phyloP scores from a whole-genome alignment of 2,113 vertebrate species.

The Sylvia atricapilla region DNA sequence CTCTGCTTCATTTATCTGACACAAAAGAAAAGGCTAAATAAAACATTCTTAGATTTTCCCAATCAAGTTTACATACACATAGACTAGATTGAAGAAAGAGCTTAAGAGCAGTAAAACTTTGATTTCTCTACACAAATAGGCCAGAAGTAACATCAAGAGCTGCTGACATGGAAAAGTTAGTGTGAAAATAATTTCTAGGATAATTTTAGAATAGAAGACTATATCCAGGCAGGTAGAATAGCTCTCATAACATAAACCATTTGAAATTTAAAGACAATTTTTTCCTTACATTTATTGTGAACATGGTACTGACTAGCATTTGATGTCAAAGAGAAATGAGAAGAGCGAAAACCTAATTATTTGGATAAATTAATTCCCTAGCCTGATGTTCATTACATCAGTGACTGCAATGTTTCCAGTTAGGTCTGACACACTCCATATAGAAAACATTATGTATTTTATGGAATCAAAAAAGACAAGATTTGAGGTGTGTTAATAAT shows the following conservation, averaged over 20 bases:
- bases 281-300: neutral
- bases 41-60: neutral
- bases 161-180: neutral
- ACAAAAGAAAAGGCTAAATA: neutral
- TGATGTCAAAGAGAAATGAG: neutral
- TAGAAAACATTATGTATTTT: neutral
- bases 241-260: neutral
- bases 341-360: neutral
- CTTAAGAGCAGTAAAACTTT: neutral
- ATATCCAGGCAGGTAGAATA: neutral
- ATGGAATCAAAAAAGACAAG: neutral
- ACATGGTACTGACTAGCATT: neutral
- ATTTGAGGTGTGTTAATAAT: neutral
- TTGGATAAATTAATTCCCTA: neutral
- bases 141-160: neutral
- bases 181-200: neutral
- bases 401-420: neutral
- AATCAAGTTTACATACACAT: neutral
- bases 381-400: neutral
- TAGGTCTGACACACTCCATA: neutral
- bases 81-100: neutral
- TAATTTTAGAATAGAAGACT: neutral
- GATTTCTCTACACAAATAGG: neutral
- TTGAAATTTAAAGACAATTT: neutral
- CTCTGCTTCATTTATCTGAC: neutral